A percentile compares a stretch with the other conserved stretches of the same genome.
phyloP scores from a whole-genome alignment of 2,113 vertebrate genomes.

The Numenius arquata region DNA sequence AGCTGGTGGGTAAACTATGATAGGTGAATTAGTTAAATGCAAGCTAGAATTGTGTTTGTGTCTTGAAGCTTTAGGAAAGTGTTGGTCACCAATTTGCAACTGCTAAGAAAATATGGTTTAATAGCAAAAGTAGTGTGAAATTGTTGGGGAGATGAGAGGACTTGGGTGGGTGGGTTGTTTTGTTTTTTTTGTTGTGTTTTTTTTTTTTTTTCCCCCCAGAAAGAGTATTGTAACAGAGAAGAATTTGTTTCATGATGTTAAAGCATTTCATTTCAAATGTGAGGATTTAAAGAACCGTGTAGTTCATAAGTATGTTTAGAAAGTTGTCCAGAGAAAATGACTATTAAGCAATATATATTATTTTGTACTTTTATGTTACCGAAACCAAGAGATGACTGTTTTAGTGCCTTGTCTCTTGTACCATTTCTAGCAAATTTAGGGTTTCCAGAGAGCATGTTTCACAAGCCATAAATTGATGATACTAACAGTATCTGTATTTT shows the following conservation, averaged over 20 bases:
- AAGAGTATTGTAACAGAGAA: not conserved
- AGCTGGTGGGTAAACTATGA: not conserved
- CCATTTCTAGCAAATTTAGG: not conserved
- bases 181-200: not conserved
- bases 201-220: not conserved
- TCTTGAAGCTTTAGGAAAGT: not conserved
- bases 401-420: not conserved
- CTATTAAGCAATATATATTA: not conserved
- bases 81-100: not conserved
- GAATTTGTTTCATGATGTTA: not conserved
- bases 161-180: not conserved
- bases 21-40: not conserved
- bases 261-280: not conserved
- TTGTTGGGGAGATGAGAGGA: not conserved
- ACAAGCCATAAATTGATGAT: not conserved
- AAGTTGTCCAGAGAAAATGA: not conserved
- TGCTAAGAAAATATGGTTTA: not conserved
- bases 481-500: not conserved
- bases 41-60: not conserved
- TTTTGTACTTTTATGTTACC: not conserved
- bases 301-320: not conserved
- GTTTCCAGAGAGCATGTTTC: not conserved
- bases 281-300: not conserved
- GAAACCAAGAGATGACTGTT: not conserved
- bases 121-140: not conserved